Evolutionary conservation across 2,113 vertebrate genomes (phyloP), one percentile per base, ranked within the genome.

Genomic region (Ia io): DNA sequence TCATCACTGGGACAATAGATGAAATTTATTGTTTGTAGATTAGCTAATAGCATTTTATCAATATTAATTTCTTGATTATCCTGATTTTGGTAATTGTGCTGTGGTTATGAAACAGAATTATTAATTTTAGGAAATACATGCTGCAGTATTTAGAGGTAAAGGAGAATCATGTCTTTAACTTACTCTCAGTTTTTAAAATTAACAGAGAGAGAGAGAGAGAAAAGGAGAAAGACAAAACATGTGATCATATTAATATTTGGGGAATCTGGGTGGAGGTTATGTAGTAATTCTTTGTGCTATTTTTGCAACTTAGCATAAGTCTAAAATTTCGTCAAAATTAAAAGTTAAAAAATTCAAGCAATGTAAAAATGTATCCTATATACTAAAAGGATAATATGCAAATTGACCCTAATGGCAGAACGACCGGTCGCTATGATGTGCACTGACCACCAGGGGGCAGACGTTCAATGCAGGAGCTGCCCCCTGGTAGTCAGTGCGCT

Each of bases 261-360:
- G 53, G 37, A 93, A 80, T 93, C 67, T 93, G 25, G 37, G 10
- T 86, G 12, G 51, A 89, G 1, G 3, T 65, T 80, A 28, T 56
- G 40, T 90, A 65, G 13, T n/a, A 85, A 56, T 47, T 91, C 22
- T 76, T 83, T n/a, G 23, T 5, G 22, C 12, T 74, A 14, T 82
- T 84, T 94, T 89, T 84, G n/a, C 59, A 80, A 79, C 32, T 47
- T 77, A 76, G 56, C 70, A 4, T 90, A 85, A 92, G 77, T 70
- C 49, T 90, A 61, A 93, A 70, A 63, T 53, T 86, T 90, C 86
- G n/a, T 88, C 67, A 78, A 67, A 67, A 89, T 76, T 56, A 73
- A 69, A 79, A 88, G 44, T 84, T 67, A 22, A 67, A 47, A 51
- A 69, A 56, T 30, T 44, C 30, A 89, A 82, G 37, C 76, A 56